A percentile compares a stretch with the other conserved stretches of the same genome.
Evolutionary conservation across 2,888 invertebrate genomes (phyloP).

Genomic region (Phania funesta): DNA sequence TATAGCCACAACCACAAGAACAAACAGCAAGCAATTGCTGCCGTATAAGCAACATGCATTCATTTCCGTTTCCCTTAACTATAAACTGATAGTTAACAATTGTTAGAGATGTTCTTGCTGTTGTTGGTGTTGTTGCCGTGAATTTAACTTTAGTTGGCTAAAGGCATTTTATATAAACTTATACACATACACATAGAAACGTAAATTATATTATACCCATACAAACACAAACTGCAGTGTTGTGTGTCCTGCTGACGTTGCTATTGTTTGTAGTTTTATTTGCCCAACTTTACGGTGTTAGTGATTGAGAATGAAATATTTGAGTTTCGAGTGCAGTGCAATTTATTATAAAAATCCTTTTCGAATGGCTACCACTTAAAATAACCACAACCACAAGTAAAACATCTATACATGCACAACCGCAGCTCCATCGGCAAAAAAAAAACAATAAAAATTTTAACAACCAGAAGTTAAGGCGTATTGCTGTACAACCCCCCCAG

Average conservation of each 20-base stretch:
- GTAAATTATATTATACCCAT: background rate
- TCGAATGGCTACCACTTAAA: slow-evolving; percentile 61
- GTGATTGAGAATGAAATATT: slow-evolving; percentile 71
- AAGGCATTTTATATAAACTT: slow-evolving; percentile 18
- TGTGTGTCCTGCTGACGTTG: background rate
- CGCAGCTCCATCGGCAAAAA: slow-evolving; percentile 7
- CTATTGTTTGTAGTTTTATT: slow-evolving; percentile 19
- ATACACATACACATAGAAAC: background rate
- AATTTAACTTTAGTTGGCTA: slow-evolving; percentile 12
- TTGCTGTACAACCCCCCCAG: slow-evolving; percentile 7
- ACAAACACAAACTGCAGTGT: background rate
- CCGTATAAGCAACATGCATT: slow-evolving; percentile 69
- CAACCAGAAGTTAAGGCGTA: slow-evolving; percentile 34
- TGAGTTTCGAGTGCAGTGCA: slow-evolving; percentile 69
- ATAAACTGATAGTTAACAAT: slow-evolving; percentile 59
- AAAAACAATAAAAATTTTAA: background rate
- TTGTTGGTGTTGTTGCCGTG: slow-evolving; percentile 18
- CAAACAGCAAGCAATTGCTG: slow-evolving; percentile 41
- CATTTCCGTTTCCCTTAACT: slow-evolving; percentile 70
- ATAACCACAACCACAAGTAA: slow-evolving; percentile 63
- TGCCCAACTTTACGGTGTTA: slow-evolving; percentile 57
- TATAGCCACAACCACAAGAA: background rate
- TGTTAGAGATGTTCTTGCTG: background rate
- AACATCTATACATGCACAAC: slow-evolving; percentile 12
- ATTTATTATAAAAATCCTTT: slow-evolving; percentile 70